Conservation (phyloP, 1,140 invertebrate species). For the Lysiphlebus fabarum region DNA sequence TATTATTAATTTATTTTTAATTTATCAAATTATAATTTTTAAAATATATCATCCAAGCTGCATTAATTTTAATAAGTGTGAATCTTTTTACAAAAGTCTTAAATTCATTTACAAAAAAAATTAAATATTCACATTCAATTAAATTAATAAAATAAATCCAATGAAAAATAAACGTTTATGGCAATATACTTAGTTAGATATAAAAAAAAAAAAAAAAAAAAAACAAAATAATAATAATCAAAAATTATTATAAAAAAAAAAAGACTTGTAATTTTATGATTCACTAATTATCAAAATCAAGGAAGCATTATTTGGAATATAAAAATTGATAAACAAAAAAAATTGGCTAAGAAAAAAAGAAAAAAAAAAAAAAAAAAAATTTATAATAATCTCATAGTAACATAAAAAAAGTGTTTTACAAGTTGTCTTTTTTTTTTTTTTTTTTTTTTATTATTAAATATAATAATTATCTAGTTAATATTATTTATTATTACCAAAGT, state of each 20-base stretch:
- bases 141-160: conserved; percentile 3
- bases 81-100: conserved; percentile 31
- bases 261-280: conserved; percentile 38
- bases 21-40: not conserved
- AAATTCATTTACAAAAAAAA: conserved; percentile 15
- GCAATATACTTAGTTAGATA: not conserved
- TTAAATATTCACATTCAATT: conserved; percentile 7
- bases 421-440: conserved; percentile 1
- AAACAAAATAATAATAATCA: not conserved
- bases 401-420: conserved; percentile 4
- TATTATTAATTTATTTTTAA: not conserved
- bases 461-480: not conserved
- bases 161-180: not conserved
- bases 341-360: conserved; percentile 6
- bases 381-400: not conserved
- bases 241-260: conserved; percentile 30
- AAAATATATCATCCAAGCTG: conserved; percentile 12
- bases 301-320: conserved; percentile 19
- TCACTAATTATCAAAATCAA: conserved; percentile 52
- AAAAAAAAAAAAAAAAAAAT: not conserved
- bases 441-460: not conserved
- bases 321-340: not conserved
- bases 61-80: conserved; percentile 51
- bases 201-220: conserved; percentile 5
- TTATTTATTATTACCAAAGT: conserved; percentile 29